Percentiles rank a stretch among this genome's conserved stretches.
Conservation (phyloP, 2,888 invertebrate genomes). For the Tetheella fluctuosa region DNA sequence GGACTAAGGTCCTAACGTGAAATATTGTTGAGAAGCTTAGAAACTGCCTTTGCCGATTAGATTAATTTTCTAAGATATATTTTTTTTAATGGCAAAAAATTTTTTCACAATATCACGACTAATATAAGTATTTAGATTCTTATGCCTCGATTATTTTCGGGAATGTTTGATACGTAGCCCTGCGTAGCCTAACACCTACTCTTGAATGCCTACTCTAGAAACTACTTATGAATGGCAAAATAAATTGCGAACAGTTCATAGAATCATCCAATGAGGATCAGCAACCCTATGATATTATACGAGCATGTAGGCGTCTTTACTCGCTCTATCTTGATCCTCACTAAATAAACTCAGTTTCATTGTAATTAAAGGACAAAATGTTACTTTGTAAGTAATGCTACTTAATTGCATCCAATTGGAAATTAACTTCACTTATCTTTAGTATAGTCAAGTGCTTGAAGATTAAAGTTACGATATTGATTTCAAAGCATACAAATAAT, state of each 20-base stretch:
- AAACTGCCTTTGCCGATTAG: background rate
- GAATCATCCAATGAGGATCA: background rate
- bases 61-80: background rate
- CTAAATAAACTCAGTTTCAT: conserved; percentile 21
- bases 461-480: conserved; percentile 8
- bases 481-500: conserved; percentile 3
- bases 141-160: no score
- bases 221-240: no score
- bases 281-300: conserved; percentile 2
- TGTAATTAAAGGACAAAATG: conserved; percentile 30
- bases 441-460: background rate
- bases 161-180: no score
- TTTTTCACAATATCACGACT: no score
- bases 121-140: no score
- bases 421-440: conserved; percentile 11
- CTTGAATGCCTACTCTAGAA: no score
- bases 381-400: conserved; percentile 11
- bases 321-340: conserved; percentile 13
- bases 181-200: no score
- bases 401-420: conserved; percentile 8
- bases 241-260: no score
- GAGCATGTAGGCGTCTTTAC: conserved; percentile 17
- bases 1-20: background rate
- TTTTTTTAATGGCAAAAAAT: no score
- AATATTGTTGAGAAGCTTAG: background rate